phyloP scores from a whole-genome alignment of 2,888 invertebrate genomes.

The Caenorhabditis panamensis region DNA sequence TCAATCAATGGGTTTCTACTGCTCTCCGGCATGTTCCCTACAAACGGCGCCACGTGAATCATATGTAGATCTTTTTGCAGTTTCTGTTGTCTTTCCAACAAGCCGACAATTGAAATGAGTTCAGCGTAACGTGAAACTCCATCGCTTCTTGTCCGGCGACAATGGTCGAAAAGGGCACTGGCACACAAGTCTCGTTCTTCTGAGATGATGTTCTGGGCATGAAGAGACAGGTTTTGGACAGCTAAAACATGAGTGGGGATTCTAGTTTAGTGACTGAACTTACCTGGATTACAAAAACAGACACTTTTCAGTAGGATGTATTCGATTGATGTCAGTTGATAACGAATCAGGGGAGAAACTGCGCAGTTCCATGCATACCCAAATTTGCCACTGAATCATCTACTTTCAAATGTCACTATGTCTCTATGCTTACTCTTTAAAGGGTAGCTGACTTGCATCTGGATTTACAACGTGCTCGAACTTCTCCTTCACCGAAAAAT shows the following conservation, averaged over 20 bases:
- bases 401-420: not conserved
- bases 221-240: not conserved
- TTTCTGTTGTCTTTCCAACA: not conserved
- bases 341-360: not conserved
- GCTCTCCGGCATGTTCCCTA: not conserved
- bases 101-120: not conserved
- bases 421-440: not conserved
- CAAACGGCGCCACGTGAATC: not conserved
- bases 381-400: not conserved
- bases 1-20: not conserved
- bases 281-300: not conserved
- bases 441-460: slow-evolving; percentile 13
- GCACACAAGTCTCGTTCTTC: not conserved
- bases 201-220: not conserved
- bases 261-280: not conserved
- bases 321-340: not conserved
- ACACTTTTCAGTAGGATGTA: not conserved
- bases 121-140: not conserved
- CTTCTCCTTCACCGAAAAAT: slow-evolving; percentile 1
- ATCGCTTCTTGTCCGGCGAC: not conserved
- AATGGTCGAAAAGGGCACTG: not conserved
- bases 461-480: slow-evolving; percentile 11
- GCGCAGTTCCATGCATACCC: not conserved
- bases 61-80: not conserved
- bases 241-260: not conserved